Base-by-base conservation (phyloP, 2,113 vertebrate genomes). In the Oreamnos americanus region DNA sequence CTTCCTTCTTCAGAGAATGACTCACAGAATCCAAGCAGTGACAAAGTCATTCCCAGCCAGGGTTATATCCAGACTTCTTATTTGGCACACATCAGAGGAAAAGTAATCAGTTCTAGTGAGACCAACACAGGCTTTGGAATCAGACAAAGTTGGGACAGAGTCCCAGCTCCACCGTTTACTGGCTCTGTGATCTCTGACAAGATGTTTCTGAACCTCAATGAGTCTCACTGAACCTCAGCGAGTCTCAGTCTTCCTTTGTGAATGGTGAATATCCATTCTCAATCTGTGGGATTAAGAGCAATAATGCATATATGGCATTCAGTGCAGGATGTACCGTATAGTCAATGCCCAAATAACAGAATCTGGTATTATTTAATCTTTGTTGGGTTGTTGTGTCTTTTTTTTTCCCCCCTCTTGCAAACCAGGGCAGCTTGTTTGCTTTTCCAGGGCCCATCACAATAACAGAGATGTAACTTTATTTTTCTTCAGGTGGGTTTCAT, bases 401-500 rank as follows among this genome's bases (percentile, higher is more conserved):
- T 74, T 47, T 84, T 5, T 55, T 21, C 1, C 23, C 23, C 49
- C 96, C 67, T 76, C 39, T 23, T 78, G 64, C 67, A 86, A 96
- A 83, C 23, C 49, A 53, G 11, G 21, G 28, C 1, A 15, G 43
- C 25, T 1, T 28, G 30, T 55, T 39, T 82, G 67, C 13, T 86
- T 62, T 64, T 79, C 62, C 51, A 62, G 28, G 45, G 17, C 78
- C 36, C 16, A 9, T 71, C 39, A 4, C 62, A 58, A 12, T 96
- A 93, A 98, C 47, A 14, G 91, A 55, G 4, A 0, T 57, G 4
- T 45, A 4, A 51, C 58, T 30, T 93, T 89, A 13, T 7, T 97
- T 84, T 53, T 82, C 67, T 95, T 21, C 98, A 99, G 99, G 99
- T 99, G 84, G 99, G 99, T 58, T 99, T 99, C 99, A 99, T 99